Evolutionary conservation across 2,888 invertebrate genomes (phyloP).

Genomic region (Microplitis deprimator): DNA sequence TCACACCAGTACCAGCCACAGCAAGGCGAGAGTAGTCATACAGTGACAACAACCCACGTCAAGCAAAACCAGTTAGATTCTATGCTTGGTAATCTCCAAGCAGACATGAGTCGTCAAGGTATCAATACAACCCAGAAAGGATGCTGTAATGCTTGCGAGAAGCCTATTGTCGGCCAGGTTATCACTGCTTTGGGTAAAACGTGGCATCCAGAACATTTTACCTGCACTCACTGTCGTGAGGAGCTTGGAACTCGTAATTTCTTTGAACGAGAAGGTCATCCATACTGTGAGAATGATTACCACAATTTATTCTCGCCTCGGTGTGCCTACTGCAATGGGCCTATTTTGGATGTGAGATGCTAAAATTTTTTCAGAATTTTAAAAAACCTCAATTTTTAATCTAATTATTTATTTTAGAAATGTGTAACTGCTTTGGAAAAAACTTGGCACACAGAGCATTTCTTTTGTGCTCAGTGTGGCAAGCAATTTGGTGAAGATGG

Average conservation of each 20-base stretch:
- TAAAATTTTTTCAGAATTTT: not conserved
- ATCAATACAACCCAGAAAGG: slow-evolving; percentile 99
- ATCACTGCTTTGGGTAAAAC: slow-evolving; percentile 98
- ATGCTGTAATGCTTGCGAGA: slow-evolving; percentile 98
- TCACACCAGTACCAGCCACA: slow-evolving; percentile 68
- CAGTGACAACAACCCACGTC: slow-evolving; percentile 70
- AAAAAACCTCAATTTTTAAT: slow-evolving; percentile 8
- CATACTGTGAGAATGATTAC: slow-evolving; percentile 99
- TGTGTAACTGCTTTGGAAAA: slow-evolving; percentile 98
- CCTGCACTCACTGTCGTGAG: slow-evolving; percentile 96
- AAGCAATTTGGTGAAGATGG: slow-evolving; percentile 98
- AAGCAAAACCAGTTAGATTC: slow-evolving; percentile 84
- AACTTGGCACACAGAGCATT: slow-evolving; percentile 99
- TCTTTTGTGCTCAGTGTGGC: slow-evolving; percentile 98
- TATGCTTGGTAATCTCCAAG: slow-evolving; percentile 95
- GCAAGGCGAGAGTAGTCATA: slow-evolving; percentile 68
- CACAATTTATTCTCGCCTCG: slow-evolving; percentile 98
- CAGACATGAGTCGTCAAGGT: slow-evolving; percentile 99
- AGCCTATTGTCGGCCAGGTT: slow-evolving; percentile 96
- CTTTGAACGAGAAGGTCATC: slow-evolving; percentile 96
- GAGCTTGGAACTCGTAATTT: slow-evolving; percentile 98
- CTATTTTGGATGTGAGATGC: slow-evolving; percentile 93
- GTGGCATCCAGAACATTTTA: slow-evolving; percentile 99
- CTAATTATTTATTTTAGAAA: slow-evolving; percentile 79
- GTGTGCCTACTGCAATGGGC: slow-evolving; percentile 98